These are phyloP conservation scores for Eupithecia tripunctaria DNA, from an alignment of 2,888 invertebrate genomes.

Conservation along the genomic window DNA sequence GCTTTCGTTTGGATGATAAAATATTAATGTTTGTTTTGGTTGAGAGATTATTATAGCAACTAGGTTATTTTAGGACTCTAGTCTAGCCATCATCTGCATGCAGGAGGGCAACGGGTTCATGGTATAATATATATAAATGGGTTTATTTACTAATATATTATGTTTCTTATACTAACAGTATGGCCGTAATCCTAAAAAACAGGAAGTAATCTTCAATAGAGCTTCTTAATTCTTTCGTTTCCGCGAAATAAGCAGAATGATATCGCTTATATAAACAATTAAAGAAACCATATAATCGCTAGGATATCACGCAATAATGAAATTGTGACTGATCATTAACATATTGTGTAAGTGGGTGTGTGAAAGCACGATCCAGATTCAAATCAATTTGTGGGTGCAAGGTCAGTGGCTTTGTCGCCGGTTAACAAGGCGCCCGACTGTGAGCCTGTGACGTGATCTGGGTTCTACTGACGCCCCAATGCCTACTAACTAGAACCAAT, in stretches of 20 bases:
- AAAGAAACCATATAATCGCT: background rate
- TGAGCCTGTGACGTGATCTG: conserved; percentile 55
- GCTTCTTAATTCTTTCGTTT: conserved; percentile 36
- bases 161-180: background rate
- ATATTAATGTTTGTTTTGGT: background rate
- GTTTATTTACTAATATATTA: background rate
- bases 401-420: conserved; percentile 55
- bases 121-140: no score
- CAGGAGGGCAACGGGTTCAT: background rate
- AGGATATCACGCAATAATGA: conserved; percentile 1
- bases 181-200: conserved; percentile 29
- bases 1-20: background rate
- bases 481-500: background rate
- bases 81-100: background rate
- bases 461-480: conserved; percentile 43
- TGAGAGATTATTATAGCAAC: background rate
- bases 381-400: conserved; percentile 54
- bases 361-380: conserved; percentile 32
- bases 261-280: conserved; percentile 29
- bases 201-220: conserved; percentile 21
- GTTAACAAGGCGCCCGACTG: conserved; percentile 50
- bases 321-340: background rate
- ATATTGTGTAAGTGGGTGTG: conserved; percentile 7
- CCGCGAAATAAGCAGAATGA: conserved; percentile 28
- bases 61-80: no score